Evolutionary conservation across 2,888 invertebrate species (phyloP).

Genomic region (Sisyra terminalis): DNA sequence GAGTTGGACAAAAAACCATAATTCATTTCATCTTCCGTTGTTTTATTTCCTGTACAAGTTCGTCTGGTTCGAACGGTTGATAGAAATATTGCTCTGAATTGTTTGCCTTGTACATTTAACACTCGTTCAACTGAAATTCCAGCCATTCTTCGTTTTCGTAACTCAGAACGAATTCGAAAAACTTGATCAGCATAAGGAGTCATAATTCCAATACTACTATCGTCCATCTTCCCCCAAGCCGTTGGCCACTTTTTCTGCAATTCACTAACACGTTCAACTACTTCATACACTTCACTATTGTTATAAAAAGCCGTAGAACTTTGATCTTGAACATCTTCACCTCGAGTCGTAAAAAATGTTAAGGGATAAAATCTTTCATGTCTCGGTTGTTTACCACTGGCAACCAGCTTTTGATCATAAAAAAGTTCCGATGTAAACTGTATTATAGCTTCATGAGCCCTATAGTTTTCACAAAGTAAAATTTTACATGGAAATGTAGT

Average conservation of each 20-base stretch:
- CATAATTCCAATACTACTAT: constrained; percentile 68
- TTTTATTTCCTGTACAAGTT: constrained; percentile 34
- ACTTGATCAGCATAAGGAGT: constrained; percentile 72
- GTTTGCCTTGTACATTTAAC: constrained; percentile 74
- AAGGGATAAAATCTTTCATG: constrained; percentile 58
- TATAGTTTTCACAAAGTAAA: constrained; percentile 64
- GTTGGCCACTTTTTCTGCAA: constrained; percentile 57
- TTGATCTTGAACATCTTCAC: constrained; percentile 63
- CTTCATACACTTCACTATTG: constrained; percentile 64
- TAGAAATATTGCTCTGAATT: constrained; percentile 66
- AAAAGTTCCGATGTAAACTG: constrained; percentile 67
- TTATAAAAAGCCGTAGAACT: constrained; percentile 70
- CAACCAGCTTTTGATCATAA: constrained; percentile 58
- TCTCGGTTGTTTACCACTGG: constrained; percentile 51
- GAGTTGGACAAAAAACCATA: constrained; percentile 72
- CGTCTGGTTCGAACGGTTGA: constrained; percentile 62
- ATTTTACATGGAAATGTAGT: constrained; percentile 59
- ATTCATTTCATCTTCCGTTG: constrained; percentile 40
- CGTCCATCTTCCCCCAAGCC: constrained; percentile 56
- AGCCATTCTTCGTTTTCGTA: constrained; percentile 53
- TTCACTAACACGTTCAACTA: constrained; percentile 57
- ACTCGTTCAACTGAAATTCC: constrained; percentile 70
- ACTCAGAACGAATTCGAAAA: constrained; percentile 54
- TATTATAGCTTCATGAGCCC: constrained; percentile 68
- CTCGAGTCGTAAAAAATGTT: constrained; percentile 64